Percentiles rank a stretch among this genome's conserved stretches.
Conservation (phyloP, 1,140 invertebrate species). For the Metopolophium dirhodum region DNA sequence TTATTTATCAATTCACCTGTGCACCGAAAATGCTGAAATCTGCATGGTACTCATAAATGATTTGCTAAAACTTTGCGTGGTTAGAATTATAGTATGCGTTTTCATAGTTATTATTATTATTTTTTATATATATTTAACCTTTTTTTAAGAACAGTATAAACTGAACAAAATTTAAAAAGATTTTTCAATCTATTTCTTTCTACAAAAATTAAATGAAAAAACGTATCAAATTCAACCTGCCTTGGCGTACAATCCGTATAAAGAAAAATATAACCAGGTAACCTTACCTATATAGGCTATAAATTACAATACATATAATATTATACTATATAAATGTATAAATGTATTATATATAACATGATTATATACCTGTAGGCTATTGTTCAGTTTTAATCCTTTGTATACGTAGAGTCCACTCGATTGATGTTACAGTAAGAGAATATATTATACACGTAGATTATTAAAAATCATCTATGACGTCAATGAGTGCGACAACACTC, state of each 20-base stretch:
- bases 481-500: neutral
- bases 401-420: neutral
- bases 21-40: too few species aligned
- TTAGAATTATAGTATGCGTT: too few species aligned
- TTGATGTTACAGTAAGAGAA: neutral
- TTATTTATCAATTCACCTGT: too few species aligned
- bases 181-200: neutral
- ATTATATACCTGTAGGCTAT: neutral
- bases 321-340: too few species aligned
- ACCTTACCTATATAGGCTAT: neutral
- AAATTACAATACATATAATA: neutral
- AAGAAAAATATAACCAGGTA: neutral
- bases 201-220: neutral
- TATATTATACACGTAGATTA: neutral
- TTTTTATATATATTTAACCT: too few species aligned
- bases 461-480: neutral
- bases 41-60: neutral
- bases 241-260: neutral
- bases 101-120: too few species aligned
- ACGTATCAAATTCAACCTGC: neutral
- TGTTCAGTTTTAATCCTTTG: neutral
- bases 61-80: neutral
- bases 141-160: too few species aligned
- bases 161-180: neutral
- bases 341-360: neutral